Percentiles rank a stretch among this genome's conserved stretches.
These are phyloP conservation scores for Sebastes umbrosus DNA, from an alignment of 2,797 vertebrate genomes.

Conservation along the genomic window DNA sequence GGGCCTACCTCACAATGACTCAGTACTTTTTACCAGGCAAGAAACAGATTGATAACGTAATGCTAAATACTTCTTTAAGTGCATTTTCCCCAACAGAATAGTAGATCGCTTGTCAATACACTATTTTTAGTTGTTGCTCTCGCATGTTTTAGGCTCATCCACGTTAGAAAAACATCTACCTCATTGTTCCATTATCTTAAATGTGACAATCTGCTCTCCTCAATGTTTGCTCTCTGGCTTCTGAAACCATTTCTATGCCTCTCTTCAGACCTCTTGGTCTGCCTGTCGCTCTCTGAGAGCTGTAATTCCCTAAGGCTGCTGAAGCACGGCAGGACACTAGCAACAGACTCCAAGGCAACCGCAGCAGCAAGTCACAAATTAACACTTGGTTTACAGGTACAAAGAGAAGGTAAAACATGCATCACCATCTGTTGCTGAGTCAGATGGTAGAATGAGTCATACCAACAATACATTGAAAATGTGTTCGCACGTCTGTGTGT, in stretches of 20 bases:
- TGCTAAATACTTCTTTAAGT: not conserved
- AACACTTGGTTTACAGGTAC: constrained; percentile 65
- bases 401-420: not conserved
- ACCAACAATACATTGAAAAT: not conserved
- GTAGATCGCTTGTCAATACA: not conserved
- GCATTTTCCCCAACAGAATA: not conserved
- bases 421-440: not conserved
- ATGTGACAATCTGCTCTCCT: not conserved
- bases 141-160: not conserved
- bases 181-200: not conserved
- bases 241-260: not conserved
- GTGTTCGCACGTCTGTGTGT: not conserved
- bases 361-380: constrained; percentile 54
- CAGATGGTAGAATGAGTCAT: not conserved
- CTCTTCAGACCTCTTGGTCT: constrained; percentile 10
- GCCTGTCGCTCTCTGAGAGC: constrained; percentile 38
- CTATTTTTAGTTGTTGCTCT: not conserved
- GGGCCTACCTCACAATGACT: constrained; percentile 58
- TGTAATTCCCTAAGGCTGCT: constrained; percentile 57
- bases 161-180: not conserved
- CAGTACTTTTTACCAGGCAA: constrained; percentile 51
- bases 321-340: constrained; percentile 58
- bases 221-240: not conserved
- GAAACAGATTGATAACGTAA: constrained; percentile 4
- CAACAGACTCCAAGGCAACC: constrained; percentile 81